A percentile compares a stretch with the other conserved stretches of the same genome.
Evolutionary conservation across 2,888 invertebrate species (phyloP).

Genomic region (Stenodema calcarata): DNA sequence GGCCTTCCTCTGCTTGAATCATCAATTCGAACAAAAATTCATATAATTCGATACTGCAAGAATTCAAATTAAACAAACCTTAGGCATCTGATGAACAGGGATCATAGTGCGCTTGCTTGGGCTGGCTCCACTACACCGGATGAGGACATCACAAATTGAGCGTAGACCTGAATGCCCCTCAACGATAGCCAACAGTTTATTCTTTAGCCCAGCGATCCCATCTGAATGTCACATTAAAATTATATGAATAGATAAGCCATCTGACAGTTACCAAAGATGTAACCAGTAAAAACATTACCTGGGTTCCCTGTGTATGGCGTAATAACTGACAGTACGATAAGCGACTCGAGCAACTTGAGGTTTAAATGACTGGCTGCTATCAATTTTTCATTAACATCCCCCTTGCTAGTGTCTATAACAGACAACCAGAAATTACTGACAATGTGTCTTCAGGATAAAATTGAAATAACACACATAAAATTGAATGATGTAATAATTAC

Average conservation of each 20-base stretch:
- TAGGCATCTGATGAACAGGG: constrained; percentile 65
- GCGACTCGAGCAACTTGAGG: constrained; percentile 65
- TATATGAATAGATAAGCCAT: background rate
- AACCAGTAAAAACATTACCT: constrained; percentile 37
- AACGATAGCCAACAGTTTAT: constrained; percentile 50
- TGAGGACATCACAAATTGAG: constrained; percentile 55
- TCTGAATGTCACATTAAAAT: constrained; percentile 11
- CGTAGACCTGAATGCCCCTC: constrained; percentile 52
- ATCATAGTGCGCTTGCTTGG: constrained; percentile 65
- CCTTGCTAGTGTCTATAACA: constrained; percentile 17
- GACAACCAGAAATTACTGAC: background rate
- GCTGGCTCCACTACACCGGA: constrained; percentile 58
- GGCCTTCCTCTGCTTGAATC: no score
- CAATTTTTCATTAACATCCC: constrained; percentile 58
- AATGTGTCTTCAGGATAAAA: no score
- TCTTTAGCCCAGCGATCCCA: constrained; percentile 51
- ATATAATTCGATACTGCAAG: background rate
- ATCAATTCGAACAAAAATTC: constrained; percentile 3
- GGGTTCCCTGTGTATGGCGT: constrained; percentile 56
- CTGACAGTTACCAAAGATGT: no score
- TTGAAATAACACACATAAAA: no score
- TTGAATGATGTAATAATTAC: no score
- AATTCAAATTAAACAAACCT: constrained; percentile 61
- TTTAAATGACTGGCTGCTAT: constrained; percentile 57
- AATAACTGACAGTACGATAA: constrained; percentile 63